phyloP scores from a whole-genome alignment of 2,113 vertebrate genomes.

The Phyllopteryx taeniolatus region DNA sequence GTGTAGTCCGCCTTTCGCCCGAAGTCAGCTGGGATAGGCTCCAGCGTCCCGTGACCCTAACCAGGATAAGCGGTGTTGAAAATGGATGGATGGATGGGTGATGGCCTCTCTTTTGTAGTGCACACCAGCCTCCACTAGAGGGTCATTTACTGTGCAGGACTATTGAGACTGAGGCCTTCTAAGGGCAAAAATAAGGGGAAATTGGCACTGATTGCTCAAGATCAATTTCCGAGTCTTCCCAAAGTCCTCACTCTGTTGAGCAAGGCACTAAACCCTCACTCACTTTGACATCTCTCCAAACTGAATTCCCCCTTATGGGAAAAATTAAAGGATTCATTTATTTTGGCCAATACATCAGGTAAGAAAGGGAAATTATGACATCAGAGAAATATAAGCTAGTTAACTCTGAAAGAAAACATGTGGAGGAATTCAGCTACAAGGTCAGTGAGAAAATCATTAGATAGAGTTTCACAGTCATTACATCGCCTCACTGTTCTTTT shows the following conservation, averaged over 20 bases:
- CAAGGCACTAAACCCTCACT: background rate
- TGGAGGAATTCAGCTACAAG: conserved; percentile 3
- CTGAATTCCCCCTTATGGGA: background rate
- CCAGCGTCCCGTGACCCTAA: no score
- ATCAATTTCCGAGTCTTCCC: background rate
- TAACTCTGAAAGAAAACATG: conserved; percentile 7
- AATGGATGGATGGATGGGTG: background rate
- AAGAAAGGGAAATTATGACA: conserved; percentile 1
- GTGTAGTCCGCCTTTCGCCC: no score
- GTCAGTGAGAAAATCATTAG: conserved; percentile 3
- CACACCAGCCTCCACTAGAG: background rate
- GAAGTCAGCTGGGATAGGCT: no score
- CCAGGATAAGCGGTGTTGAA: no score
- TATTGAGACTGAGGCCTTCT: background rate
- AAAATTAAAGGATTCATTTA: background rate
- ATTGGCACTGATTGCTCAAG: background rate
- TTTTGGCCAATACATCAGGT: background rate
- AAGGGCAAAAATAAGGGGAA: background rate
- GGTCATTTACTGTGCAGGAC: background rate
- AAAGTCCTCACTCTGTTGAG: background rate
- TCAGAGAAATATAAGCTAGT: background rate
- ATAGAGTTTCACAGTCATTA: conserved; percentile 4
- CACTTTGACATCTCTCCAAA: background rate
- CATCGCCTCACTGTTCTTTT: conserved; percentile 1
- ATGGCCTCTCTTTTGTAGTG: background rate